phyloP scores from a whole-genome alignment of 2,888 invertebrate genomes.

The Lobophora halterata region DNA sequence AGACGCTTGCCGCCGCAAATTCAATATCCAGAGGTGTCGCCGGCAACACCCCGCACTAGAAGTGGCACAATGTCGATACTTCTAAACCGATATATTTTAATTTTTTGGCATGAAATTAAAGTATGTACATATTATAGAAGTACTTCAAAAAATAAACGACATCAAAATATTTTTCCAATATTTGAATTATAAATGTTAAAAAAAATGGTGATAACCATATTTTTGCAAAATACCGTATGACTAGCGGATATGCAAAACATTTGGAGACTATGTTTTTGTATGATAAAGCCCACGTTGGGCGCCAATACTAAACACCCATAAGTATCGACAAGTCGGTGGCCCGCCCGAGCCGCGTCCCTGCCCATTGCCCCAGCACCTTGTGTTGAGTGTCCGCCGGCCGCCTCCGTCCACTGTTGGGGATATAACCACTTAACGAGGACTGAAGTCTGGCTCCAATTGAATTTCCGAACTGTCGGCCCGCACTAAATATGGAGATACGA shows the following conservation, averaged over 20 bases:
- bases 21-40: slow-evolving; percentile 77
- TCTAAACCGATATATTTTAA: slow-evolving; percentile 3
- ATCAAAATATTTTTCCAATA: too few relatives aligned
- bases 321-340: slow-evolving; percentile 5
- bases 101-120: too few relatives aligned
- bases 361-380: slow-evolving; percentile 44
- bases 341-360: slow-evolving; percentile 2
- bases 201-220: too few relatives aligned
- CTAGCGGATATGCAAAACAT: too few relatives aligned
- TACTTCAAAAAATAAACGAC: too few relatives aligned
- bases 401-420: slow-evolving; percentile 62
- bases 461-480: slow-evolving; percentile 56
- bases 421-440: slow-evolving; percentile 77
- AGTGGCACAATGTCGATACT: neutral
- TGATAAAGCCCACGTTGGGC: neutral
- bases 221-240: too few relatives aligned
- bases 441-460: slow-evolving; percentile 74
- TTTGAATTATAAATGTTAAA: too few relatives aligned
- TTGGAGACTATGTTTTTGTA: too few relatives aligned
- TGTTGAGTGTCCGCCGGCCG: slow-evolving; percentile 65
- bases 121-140: too few relatives aligned
- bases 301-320: neutral
- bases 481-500: slow-evolving; percentile 47
- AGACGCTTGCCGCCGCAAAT: slow-evolving; percentile 69
- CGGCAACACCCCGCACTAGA: slow-evolving; percentile 34